Evolutionary conservation across 2,888 invertebrate species (phyloP).

Genomic region (Rhogogaster chlorosoma): DNA sequence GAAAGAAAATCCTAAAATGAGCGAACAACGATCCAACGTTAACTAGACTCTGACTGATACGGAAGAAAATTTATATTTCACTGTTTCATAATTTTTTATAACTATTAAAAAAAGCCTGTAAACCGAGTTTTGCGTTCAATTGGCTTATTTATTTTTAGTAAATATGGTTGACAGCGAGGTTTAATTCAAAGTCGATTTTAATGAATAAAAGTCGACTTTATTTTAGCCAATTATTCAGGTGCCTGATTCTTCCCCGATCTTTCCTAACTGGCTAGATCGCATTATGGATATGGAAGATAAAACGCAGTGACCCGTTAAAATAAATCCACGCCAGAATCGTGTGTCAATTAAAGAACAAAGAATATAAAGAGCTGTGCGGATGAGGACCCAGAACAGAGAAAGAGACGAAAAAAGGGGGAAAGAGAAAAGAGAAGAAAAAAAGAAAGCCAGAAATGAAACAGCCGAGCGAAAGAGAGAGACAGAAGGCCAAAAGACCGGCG

Average conservation of each 20-base stretch:
- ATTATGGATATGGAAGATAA: not conserved
- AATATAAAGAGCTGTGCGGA: not conserved
- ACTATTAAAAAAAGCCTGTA: not conserved
- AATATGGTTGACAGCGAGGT: not conserved
- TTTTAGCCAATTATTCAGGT: not conserved
- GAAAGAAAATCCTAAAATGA: no score
- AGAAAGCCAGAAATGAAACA: slow-evolving; percentile 14
- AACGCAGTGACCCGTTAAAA: not conserved
- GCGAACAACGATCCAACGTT: no score
- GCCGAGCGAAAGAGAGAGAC: slow-evolving; percentile 23
- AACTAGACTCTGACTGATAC: no score
- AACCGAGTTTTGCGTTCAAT: not conserved
- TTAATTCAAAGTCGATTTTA: not conserved
- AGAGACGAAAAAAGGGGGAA: not conserved
- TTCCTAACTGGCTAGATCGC: not conserved
- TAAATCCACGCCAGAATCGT: not conserved
- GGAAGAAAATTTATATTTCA: no score
- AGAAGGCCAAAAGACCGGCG: slow-evolving; percentile 23
- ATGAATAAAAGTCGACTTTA: no score
- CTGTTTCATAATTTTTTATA: no score
- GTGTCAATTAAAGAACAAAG: slow-evolving; percentile 14
- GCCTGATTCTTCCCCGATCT: not conserved
- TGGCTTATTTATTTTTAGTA: not conserved
- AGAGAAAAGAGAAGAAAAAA: slow-evolving; percentile 46
- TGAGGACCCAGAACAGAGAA: not conserved